phyloP scores from a whole-genome alignment of 2,888 invertebrate genomes.

The Sarcophaga variegata region DNA sequence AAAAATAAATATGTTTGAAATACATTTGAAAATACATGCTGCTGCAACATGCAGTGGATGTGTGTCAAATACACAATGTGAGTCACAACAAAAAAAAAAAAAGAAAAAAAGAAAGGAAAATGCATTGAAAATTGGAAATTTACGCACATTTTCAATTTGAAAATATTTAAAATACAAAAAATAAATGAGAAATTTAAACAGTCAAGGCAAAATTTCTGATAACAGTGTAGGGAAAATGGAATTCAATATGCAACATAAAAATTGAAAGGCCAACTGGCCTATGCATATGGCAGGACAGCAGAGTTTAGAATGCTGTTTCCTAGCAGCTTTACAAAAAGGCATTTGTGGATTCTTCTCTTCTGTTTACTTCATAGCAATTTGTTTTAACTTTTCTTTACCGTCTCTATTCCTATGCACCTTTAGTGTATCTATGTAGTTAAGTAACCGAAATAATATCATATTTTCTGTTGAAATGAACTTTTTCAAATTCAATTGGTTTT shows the following conservation, averaged over 20 bases:
- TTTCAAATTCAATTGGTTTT: slow-evolving; percentile 47
- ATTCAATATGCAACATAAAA: too few species aligned
- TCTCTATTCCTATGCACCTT: too few species aligned
- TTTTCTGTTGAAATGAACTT: neutral
- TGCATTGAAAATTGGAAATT: slow-evolving; percentile 21
- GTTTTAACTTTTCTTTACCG: too few species aligned
- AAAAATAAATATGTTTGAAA: neutral
- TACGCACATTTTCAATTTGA: slow-evolving; percentile 46
- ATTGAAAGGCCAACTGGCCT: too few species aligned
- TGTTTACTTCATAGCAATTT: too few species aligned
- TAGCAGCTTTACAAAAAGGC: too few species aligned
- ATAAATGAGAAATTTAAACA: neutral
- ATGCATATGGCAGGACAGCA: too few species aligned
- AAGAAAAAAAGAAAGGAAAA: neutral
- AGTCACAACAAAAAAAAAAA: neutral
- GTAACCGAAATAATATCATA: neutral
- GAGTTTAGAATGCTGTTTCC: too few species aligned
- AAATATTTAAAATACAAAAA: neutral
- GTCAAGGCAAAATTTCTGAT: neutral
- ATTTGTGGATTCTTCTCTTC: too few species aligned
- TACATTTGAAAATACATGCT: neutral
- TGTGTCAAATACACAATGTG: slow-evolving; percentile 25
- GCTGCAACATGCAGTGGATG: neutral
- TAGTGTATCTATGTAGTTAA: too few species aligned
- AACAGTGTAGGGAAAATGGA: too few species aligned